phyloP scores from a whole-genome alignment of 2,797 vertebrate genomes.

The Bradypodion ventrale region DNA sequence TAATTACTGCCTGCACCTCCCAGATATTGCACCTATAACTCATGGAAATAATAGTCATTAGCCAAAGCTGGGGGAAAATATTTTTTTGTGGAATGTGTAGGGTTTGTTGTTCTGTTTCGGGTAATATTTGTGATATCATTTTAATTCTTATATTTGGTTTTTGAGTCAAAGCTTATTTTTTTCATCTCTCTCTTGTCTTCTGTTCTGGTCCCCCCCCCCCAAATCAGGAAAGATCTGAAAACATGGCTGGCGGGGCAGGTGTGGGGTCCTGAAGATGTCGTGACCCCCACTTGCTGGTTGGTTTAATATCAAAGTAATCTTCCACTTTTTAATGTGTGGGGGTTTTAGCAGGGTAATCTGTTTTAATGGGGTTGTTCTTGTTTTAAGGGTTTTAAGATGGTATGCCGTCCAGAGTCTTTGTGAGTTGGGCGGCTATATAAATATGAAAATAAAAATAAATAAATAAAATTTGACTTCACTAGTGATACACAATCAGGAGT shows the following conservation, averaged over 20 bases:
- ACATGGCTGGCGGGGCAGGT: too few species aligned
- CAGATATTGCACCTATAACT: constrained; percentile 67
- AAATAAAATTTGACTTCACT: neutral
- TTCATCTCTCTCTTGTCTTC: constrained; percentile 34
- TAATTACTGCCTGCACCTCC: constrained; percentile 68
- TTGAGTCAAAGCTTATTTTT: constrained; percentile 60
- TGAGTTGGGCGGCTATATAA: too few species aligned
- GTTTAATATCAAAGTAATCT: too few species aligned
- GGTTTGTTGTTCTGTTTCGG: constrained; percentile 38
- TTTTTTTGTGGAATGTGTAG: constrained; percentile 41
- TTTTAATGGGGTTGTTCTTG: too few species aligned
- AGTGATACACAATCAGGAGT: neutral
- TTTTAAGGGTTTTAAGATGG: too few species aligned
- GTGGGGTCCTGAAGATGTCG: too few species aligned
- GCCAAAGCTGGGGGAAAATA: constrained; percentile 36
- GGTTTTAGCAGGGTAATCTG: too few species aligned
- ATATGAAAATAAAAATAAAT: too few species aligned
- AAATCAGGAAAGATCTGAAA: too few species aligned
- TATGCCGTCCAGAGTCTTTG: too few species aligned
- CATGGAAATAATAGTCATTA: constrained; percentile 68
- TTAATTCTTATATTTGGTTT: constrained; percentile 48
- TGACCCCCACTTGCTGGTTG: too few species aligned
- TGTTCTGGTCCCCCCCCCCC: neutral
- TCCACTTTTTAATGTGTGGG: too few species aligned
- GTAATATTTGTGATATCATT: constrained; percentile 52